Conservation (phyloP, 1,140 invertebrate genomes). For the Drosophila orosa region DNA sequence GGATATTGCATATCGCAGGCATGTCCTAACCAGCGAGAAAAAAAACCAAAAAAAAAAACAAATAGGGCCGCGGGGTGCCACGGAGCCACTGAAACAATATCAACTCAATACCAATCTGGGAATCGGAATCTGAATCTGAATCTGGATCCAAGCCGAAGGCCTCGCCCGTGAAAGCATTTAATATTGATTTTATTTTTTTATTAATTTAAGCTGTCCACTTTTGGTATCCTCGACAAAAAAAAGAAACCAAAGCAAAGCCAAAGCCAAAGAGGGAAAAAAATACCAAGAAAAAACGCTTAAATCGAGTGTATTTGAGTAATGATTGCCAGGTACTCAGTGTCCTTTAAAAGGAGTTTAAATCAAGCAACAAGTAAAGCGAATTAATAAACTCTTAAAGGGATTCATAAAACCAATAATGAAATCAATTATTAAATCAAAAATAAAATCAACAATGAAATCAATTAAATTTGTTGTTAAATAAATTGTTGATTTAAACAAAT, state of each 20-base stretch:
- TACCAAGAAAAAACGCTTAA: background rate
- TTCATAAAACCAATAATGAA: too few species aligned
- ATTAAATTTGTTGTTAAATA: background rate
- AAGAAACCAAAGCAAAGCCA: background rate
- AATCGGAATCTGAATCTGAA: constrained; percentile 18
- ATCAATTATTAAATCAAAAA: background rate
- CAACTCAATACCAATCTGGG: constrained; percentile 30
- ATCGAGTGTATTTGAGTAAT: background rate
- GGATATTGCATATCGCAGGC: constrained; percentile 40
- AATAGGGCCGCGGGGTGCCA: background rate
- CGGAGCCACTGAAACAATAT: constrained; percentile 32
- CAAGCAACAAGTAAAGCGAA: background rate
- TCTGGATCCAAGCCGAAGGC: background rate
- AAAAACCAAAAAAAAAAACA: constrained; percentile 18
- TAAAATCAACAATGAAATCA: too few species aligned
- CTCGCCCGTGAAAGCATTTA: constrained; percentile 25
- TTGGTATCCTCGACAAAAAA: background rate
- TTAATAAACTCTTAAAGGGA: background rate
- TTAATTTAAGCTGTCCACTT: constrained; percentile 23
- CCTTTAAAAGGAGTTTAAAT: background rate
- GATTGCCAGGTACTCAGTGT: background rate
- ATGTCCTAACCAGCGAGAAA: background rate
- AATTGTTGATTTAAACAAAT: background rate
- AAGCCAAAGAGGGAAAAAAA: constrained; percentile 3
- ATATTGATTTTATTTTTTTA: constrained; percentile 52